phyloP scores from a whole-genome alignment of 2,113 vertebrate genomes.

The Todiramphus saurophagus region DNA sequence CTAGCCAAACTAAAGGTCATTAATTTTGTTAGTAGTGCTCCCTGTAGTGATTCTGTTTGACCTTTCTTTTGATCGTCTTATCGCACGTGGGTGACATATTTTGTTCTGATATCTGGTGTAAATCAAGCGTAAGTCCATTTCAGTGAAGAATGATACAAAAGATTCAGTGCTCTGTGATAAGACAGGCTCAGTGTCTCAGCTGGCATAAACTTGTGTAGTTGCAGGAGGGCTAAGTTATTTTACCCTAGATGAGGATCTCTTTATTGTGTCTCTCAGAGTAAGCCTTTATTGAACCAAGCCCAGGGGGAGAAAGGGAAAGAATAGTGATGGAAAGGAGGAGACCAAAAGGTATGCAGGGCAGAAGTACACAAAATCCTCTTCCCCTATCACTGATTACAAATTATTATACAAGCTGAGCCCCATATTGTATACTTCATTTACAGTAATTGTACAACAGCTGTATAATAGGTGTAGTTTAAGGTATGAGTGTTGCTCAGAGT shows the following conservation, averaged over 20 bases:
- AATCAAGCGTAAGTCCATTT: neutral
- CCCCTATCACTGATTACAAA: constrained; percentile 58
- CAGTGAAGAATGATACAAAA: neutral
- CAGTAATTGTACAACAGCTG: constrained; percentile 80
- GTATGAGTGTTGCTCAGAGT: constrained; percentile 76
- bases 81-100: rapidly evolving
- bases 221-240: constrained; percentile 2
- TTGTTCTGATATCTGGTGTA: neutral
- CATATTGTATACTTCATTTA: constrained; percentile 74
- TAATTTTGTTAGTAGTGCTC: neutral
- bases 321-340: neutral
- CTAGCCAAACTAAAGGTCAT: neutral
- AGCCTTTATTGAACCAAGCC: constrained; percentile 32
- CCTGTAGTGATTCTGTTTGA: neutral
- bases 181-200: neutral
- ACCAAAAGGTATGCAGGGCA: neutral
- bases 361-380: constrained; percentile 34
- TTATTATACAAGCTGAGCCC: constrained; percentile 56
- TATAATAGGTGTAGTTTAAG: constrained; percentile 81
- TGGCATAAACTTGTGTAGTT: neutral
- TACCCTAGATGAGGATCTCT: constrained; percentile 19
- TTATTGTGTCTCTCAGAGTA: constrained; percentile 29
- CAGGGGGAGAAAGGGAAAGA: neutral
- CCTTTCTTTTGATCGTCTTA: neutral
- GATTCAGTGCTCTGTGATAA: neutral